Base-by-base conservation (phyloP, 2,113 vertebrate species). In the Sminthopsis crassicaudata region DNA sequence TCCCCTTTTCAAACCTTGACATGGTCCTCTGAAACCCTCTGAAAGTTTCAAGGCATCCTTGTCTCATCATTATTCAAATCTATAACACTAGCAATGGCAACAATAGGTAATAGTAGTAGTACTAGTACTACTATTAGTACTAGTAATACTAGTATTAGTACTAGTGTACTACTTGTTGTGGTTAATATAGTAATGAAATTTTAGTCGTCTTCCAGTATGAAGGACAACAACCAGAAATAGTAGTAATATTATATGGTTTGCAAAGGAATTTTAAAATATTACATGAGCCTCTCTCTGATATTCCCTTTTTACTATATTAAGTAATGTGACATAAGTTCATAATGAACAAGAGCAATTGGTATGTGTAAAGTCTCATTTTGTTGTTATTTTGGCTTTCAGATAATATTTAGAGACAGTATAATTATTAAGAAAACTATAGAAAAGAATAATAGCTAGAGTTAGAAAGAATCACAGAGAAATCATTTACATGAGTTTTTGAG, bases 381-480 rank as follows among this genome's bases (percentile, higher is more conserved):
- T 50, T 27, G 26, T 50, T 14, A 27, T 50, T 90, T 9, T 50
- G 24, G 27, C 46, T 90, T 46, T 25, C 89, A 90, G 46, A 30
- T 90, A 30, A 50, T 90, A 27, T 90, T 90, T 50, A 51, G 46
- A 50, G 11, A 2, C 25, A 30, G 25, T 46, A 48, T 50, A 27
- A 90, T 90, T 90, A 50, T 90, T 90, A 89, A 88, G 53, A 51
- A 94, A 90, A 91, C 42, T 84, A 84, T 92, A 30, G 76, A 93
- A n/a, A 36, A 16, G n/a, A 60, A 30, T 4, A 53, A 55, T 76
- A 91, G 57, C 27, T 91, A 90, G n/a, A 89, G 10, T 94, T 90
- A 95, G n/a, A 54, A 93, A 92, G 91, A 90, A 88, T 24, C 89
- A 90, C n/a, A 91, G 24, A 90, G 55, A 24, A 94, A n/a, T 24